Conservation (phyloP, 2,797 vertebrate species). For the Tauraco hartlaubi region DNA sequence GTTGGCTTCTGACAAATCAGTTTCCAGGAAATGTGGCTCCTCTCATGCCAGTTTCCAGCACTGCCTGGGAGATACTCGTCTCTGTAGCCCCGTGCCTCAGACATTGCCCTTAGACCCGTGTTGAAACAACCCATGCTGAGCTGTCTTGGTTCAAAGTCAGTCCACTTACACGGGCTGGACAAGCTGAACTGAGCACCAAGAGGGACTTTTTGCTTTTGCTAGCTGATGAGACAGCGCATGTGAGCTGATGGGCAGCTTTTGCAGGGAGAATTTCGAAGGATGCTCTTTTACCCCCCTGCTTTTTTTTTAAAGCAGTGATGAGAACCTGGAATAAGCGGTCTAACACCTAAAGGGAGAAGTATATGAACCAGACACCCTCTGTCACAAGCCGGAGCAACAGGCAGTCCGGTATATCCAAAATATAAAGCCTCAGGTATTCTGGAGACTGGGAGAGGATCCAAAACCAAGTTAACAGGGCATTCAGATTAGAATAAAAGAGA, state of each 20-base stretch:
- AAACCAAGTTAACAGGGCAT: slow-evolving; percentile 20
- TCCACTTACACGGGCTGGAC: neutral
- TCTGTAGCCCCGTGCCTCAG: neutral
- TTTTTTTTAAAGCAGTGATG: neutral
- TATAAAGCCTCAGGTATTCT: slow-evolving; percentile 26
- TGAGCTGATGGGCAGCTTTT: neutral
- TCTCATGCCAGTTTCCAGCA: neutral
- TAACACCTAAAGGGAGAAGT: neutral
- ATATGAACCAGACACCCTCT: neutral
- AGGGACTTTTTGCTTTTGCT: neutral
- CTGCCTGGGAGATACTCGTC: neutral
- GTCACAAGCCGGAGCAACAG: neutral
- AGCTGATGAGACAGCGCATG: neutral
- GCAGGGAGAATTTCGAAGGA: neutral
- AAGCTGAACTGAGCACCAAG: neutral
- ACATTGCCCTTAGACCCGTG: neutral
- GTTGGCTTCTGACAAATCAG: neutral
- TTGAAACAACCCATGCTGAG: neutral
- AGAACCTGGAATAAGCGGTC: neutral
- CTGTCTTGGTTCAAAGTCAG: neutral
- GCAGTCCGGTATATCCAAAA: neutral
- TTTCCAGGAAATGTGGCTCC: neutral
- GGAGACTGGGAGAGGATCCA: slow-evolving; percentile 41
- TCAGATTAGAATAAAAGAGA: slow-evolving; percentile 51
- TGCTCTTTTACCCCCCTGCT: neutral